Evolutionary conservation across 1,140 invertebrate genomes (phyloP), one percentile per base, ranked within the genome.

Genomic region (Centruroides sculpturatus): DNA sequence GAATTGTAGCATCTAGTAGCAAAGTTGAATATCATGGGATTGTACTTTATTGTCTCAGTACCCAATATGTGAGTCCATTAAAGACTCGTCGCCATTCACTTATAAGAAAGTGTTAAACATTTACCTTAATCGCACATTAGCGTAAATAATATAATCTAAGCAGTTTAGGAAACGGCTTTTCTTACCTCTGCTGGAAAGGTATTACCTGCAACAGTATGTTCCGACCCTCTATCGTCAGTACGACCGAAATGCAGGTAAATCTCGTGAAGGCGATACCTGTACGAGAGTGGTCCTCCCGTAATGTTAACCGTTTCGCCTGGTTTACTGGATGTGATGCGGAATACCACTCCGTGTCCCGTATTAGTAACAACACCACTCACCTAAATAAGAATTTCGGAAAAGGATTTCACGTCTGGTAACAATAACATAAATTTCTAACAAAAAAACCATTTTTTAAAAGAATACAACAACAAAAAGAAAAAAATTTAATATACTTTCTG

Each of bases 181-280:
- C 78, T 81, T 72, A 96, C 92, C 82, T 97, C 93, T 51, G 87
- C 92, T 35, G 93, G 92, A 77, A 96, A 98, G 35, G 88, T 82
- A 67, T 92, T 87, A 59, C 91, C 87, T 66, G 93, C 87, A 61
- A 98, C 88, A 59, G 83, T 86, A 75, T 98, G 93, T 73, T 97
- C 93, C 0, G 92, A 96, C 4, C 93, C 93, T 63, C 84, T 79
- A 67, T 83, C 82, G 69, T 94, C 87, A 51, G 86, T 85, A 56
- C 83, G 81, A 23, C 92, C 92, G 72, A 94, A 97, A 74, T 97
- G 92, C 69, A 96, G 87, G 73, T 94, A 92, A 68, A 98, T 87
- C 72, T 93, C 89, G 70, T 92, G 86, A 68, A 93, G 91, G 74
- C 92, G 87, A 77, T 97, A 98, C 66, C 86, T 88, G 77, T 98